Evolutionary conservation across 1,140 invertebrate genomes (phyloP).

Genomic region (Drosophila kohkoa): DNA sequence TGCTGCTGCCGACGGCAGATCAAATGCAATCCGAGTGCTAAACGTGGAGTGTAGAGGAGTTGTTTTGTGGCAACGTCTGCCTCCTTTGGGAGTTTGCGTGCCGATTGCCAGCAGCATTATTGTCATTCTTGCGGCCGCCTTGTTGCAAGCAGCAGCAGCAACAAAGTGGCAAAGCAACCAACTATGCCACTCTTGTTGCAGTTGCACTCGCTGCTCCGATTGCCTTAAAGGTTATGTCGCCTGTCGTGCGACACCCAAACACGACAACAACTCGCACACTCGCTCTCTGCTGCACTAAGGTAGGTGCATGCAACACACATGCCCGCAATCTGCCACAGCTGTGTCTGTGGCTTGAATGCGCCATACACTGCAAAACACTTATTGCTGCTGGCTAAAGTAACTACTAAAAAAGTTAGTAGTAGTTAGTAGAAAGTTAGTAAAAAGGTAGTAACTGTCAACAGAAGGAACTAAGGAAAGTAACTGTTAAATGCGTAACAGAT

Average conservation of each 20-base stretch:
- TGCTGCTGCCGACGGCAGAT: constrained; percentile 25
- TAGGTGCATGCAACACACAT: constrained; percentile 32
- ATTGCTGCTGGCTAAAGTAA: too few relatives aligned
- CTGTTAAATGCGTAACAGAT: too few relatives aligned
- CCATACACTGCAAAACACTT: constrained; percentile 31
- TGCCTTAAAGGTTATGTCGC: constrained; percentile 80
- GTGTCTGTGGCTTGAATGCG: neutral
- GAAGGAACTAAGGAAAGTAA: too few relatives aligned
- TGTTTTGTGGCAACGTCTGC: constrained; percentile 16
- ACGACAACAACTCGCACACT: constrained; percentile 46
- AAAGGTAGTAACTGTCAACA: too few relatives aligned
- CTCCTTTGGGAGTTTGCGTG: constrained; percentile 48
- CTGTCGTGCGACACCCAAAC: constrained; percentile 64
- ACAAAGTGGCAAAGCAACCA: too few relatives aligned
- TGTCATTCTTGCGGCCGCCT: constrained; percentile 63
- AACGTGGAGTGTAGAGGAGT: constrained; percentile 6
- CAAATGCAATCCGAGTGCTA: constrained; percentile 29
- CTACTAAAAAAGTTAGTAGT: too few relatives aligned
- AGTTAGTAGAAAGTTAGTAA: too few relatives aligned
- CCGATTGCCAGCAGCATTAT: constrained; percentile 67
- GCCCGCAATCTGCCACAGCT: constrained; percentile 1
- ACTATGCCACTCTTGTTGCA: neutral
- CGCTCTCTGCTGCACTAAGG: neutral
- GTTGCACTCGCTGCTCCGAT: constrained; percentile 33
- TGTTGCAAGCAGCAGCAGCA: constrained; percentile 29